Base-by-base conservation (phyloP, 2,888 invertebrate species). In the Heteromyza rotundicornis region DNA sequence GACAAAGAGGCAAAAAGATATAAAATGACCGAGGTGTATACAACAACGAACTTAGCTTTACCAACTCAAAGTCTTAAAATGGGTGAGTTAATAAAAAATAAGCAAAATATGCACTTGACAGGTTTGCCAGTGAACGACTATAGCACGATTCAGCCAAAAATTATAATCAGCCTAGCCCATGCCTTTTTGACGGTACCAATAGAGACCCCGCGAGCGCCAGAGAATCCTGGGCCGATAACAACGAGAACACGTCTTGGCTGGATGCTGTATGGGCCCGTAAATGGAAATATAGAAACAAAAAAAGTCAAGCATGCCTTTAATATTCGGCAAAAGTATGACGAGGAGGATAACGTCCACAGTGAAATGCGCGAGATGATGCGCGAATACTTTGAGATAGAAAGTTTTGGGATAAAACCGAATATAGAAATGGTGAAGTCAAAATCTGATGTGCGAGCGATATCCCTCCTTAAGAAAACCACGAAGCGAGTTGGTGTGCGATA, bases 381-480 rank as follows among this genome's bases (percentile, higher is more conserved):
- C 36, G 27, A 55, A 32, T 53, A 36, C 47, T 61, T 23, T 52
- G 59, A 57, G 57, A 57, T 59, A 52, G 22, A 61, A 51, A 64
- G 14, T n/a, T 52, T 63, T 27, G 56, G 47, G n/a, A 24, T 56
- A 12, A 54, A 32, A 16, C 20, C 20, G n/a, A 8, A 19, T 2
- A 35, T 49, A 8, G 17, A 59, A 23, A 22, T 3, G 16, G 14
- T 57, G 7, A 12, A 20, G 32, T 47, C 59, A 5, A 17, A 14
- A 19, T 35, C 19, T 17, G 60, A 60, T 2, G 53, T 35, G 23
- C 53, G 55, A 27, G 62, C 55, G 1, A 17, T 54, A n/a, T 19
- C n/a, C 17, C 23, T 63, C n/a, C 20, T 60, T n/a, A 32, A 57
- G 2, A 10, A 3, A 5, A 58, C 55, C 8, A 54, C 47, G 14